Evolutionary conservation across 1,140 invertebrate genomes (phyloP).

Genomic region (Drosophila quadrilineata): DNA sequence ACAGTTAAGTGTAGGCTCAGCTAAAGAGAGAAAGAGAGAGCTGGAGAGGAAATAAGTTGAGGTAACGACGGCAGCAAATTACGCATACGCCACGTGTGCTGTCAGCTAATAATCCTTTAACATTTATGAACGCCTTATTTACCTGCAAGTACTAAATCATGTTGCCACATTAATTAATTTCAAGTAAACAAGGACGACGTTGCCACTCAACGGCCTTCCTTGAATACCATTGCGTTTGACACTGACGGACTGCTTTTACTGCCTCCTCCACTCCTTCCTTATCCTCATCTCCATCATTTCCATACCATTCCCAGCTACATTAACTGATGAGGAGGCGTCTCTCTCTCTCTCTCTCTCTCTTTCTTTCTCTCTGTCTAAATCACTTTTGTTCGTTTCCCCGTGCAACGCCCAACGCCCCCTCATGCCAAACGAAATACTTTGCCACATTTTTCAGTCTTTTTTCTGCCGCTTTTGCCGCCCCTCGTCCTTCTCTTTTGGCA

Average conservation of each 20-base stretch:
- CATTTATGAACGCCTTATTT: constrained; percentile 78
- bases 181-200: constrained; percentile 58
- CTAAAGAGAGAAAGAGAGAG: too few species aligned
- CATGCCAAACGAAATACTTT: constrained; percentile 37
- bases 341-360: constrained; percentile 72
- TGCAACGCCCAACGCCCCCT: constrained; percentile 14
- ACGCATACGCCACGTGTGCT: constrained; percentile 74
- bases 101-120: constrained; percentile 79
- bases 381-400: constrained; percentile 73
- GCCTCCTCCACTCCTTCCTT: not conserved
- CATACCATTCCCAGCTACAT: not conserved
- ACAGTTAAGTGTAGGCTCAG: too few species aligned
- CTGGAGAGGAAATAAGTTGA: not conserved
- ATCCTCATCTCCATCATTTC: not conserved
- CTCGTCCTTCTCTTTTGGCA: constrained; percentile 1
- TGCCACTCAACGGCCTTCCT: constrained; percentile 28
- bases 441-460: constrained; percentile 46
- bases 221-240: constrained; percentile 24
- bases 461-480: constrained; percentile 24
- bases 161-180: constrained; percentile 78
- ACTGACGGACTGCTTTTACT: constrained; percentile 41
- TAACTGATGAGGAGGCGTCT: constrained; percentile 63
- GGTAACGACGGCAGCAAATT: constrained; percentile 41
- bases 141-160: constrained; percentile 80
- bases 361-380: constrained; percentile 74